A percentile compares a stretch with the other conserved stretches of the same genome.
phyloP scores from a whole-genome alignment of 2,797 vertebrate species.

The Lycodopsis pacificus region DNA sequence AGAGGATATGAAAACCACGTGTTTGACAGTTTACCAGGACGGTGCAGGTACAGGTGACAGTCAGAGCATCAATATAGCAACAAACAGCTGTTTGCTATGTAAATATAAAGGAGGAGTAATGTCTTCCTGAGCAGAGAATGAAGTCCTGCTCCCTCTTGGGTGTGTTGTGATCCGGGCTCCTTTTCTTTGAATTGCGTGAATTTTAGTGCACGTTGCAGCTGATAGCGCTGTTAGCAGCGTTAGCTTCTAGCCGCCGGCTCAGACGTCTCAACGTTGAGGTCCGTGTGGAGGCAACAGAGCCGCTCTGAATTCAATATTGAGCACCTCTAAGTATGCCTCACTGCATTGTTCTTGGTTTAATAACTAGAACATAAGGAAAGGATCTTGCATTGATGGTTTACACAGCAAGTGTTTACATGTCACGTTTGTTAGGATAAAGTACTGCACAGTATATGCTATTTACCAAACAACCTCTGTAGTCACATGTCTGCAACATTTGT shows the following conservation, averaged over 20 bases:
- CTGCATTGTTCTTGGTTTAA: not conserved
- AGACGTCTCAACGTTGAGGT: not conserved
- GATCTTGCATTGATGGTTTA: not conserved
- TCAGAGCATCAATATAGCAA: not conserved
- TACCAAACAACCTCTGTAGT: conserved; percentile 16
- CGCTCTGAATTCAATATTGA: too few species aligned
- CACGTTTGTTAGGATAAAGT: conserved; percentile 26
- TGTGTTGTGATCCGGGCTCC: not conserved
- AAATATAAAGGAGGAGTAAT: too few species aligned
- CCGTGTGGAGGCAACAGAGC: not conserved
- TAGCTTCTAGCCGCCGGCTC: not conserved
- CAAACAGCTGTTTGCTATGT: too few species aligned
- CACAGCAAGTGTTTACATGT: conserved; percentile 25
- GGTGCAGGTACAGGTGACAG: not conserved
- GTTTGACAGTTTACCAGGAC: conserved; percentile 42
- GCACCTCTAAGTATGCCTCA: not conserved
- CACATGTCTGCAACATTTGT: conserved; percentile 26
- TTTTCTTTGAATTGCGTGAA: too few species aligned
- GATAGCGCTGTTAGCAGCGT: not conserved
- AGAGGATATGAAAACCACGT: conserved; percentile 65
- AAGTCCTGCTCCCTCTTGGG: not conserved
- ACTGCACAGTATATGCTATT: conserved; percentile 38
- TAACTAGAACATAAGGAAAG: not conserved
- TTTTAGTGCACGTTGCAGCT: not conserved
- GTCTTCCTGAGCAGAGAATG: not conserved